Evolutionary conservation across 2,797 vertebrate species (phyloP), one percentile per base, ranked within the genome.

Genomic region (Delichon dasypus): DNA sequence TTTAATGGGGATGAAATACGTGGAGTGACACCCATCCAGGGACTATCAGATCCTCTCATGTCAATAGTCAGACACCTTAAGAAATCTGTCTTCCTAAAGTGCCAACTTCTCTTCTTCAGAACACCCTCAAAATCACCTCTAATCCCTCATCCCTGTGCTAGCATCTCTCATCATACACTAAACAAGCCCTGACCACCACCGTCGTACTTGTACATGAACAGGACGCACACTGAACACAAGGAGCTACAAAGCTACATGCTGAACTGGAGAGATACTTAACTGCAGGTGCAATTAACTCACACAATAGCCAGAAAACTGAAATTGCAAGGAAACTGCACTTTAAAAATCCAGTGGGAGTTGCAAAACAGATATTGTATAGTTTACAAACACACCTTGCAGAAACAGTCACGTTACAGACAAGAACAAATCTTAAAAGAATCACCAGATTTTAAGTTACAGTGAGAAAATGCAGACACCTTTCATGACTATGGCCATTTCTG

Each of bases 221-320:
- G 9, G 21, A 61, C 34, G 50, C 11, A 13, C 40, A 23, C 1
- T 26, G 32, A 80, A 22, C 32, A 48, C 18, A 27, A 74, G 22
- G 27, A 42, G 26, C n/a, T 62, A 55, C 0, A 0, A 47, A 75
- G 20, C 40, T 20, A 16, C 40, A 4, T 3, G 18, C 16, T 53
- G 58, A 73, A 65, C 64, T 48, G 47, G 17, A 29, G 34, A 68
- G 45, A n/a, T 4, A 50, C 5, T 34, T 48, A 20, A 20, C 14
- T 66, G 29, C 26, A 51, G 5, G 10, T 11, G 21, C 44, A 53
- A 47, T 57, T 57, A 17, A 45, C 16, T 38, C n/a, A 40, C 13
- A 13, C 7, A 45, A 9, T 8, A 25, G 16, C 27, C 30, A 54
- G 19, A 18, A 42, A 74, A 21, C 8, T 26, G 19, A 32, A 79